A percentile compares a stretch with the other conserved stretches of the same genome.
These are phyloP conservation scores for Arctia plantaginis DNA, from an alignment of 2,888 invertebrate species.

Conservation along the genomic window DNA sequence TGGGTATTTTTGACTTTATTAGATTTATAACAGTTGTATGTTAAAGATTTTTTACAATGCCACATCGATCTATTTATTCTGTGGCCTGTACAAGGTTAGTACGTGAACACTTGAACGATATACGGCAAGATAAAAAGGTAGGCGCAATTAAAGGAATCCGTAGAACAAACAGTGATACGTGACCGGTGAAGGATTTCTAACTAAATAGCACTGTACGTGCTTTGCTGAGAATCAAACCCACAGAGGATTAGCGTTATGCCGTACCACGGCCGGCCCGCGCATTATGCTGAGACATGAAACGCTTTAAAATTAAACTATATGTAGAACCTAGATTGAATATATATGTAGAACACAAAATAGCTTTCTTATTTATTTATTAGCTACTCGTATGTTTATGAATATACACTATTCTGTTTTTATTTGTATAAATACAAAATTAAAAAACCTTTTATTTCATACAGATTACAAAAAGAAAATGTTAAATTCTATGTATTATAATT, in stretches of 20 bases:
- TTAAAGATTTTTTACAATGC: background rate
- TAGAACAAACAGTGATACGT: constrained; percentile 59
- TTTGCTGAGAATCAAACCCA: constrained; percentile 55
- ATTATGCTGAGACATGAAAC: constrained; percentile 65
- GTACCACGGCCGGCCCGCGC: constrained; percentile 56
- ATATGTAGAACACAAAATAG: background rate
- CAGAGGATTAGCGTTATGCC: constrained; percentile 67
- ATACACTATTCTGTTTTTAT: background rate
- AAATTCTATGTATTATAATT: too few species aligned
- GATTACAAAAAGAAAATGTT: too few species aligned
- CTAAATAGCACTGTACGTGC: constrained; percentile 61
- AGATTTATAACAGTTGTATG: constrained; percentile 1
- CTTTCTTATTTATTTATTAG: background rate
- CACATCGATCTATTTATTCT: background rate
- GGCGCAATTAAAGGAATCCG: constrained; percentile 51
- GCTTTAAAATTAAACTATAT: constrained; percentile 38
- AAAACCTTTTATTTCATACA: too few species aligned
- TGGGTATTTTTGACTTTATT: constrained; percentile 32
- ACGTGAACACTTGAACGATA: constrained; percentile 46
- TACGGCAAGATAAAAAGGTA: constrained; percentile 40
- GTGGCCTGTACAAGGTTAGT: background rate
- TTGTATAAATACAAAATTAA: background rate
- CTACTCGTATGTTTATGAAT: background rate
- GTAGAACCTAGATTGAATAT: constrained; percentile 32
- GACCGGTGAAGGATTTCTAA: constrained; percentile 51